Evolutionary conservation across 2,888 invertebrate genomes (phyloP), one percentile per base, ranked within the genome.

Genomic region (Drosophila imparisetae): DNA sequence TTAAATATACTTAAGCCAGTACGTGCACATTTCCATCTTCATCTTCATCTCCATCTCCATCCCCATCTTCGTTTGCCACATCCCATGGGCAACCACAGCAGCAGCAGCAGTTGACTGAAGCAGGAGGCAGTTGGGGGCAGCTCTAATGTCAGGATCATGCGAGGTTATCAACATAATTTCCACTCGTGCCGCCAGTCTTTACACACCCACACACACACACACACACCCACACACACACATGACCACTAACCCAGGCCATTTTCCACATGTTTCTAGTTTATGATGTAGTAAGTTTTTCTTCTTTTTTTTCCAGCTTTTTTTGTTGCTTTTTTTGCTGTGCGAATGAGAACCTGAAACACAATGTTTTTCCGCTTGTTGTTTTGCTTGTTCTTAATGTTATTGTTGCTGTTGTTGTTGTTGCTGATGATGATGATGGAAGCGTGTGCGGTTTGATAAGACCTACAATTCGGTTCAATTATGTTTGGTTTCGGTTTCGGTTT

Each of bases 141-240:
- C 88, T 85, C 90, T 87, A 89, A 89, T 85, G 87, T 86, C 85
- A 85, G 85, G 85, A 85, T 85, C 85, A 85, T 86, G 87, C 61
- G 85, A 84, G 89, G 89, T 89, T 85, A 85, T 85, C 89, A 89
- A 84, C 84, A 89, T 85, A 89, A 89, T 85, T 89, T 89, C 80
- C 72, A 78, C 78, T 59, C 69, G 52, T 74, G 68, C 74, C 64
- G 52, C 65, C 75, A 71, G 57, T 61, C 42, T 58, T 66, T 6
- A 34, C 27, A 34, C 24, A 13, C 52, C 13, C 57, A 73, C 60
- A 72, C 53, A 24, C 24, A 24, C 24, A 49, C 48, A 49, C 52
- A 27, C 49, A 49, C 55, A 29, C 42, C 40, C 18, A 65, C 61
- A 66, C 76, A 59, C 65, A 76, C 60, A 63, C 83, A 66, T 57